phyloP scores from a whole-genome alignment of 2,888 invertebrate genomes.

The Cepaea hortensis region DNA sequence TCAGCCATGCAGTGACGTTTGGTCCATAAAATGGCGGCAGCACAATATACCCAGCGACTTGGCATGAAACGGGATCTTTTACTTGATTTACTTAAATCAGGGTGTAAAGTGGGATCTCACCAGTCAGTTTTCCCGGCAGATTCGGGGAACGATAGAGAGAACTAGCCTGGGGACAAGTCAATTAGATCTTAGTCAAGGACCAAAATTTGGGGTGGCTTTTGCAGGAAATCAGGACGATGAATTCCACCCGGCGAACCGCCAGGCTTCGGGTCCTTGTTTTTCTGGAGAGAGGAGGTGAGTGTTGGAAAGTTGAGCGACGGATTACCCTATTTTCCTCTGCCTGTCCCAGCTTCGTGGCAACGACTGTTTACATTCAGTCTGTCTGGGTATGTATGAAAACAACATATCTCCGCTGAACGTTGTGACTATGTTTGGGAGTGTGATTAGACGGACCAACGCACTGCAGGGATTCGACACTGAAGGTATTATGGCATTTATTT shows the following conservation, averaged over 20 bases:
- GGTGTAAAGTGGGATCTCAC: no score
- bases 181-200: slow-evolving; percentile 9
- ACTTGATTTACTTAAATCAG: no score
- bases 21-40: no score
- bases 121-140: background rate
- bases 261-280: background rate
- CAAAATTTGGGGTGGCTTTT: background rate
- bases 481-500: no score
- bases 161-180: slow-evolving; percentile 7
- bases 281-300: background rate
- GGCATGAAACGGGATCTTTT: no score
- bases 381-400: background rate
- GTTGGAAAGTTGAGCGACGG: background rate
- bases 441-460: no score
- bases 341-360: background rate
- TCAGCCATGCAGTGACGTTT: no score
- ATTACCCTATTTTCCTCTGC: background rate
- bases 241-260: slow-evolving; percentile 18
- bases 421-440: no score
- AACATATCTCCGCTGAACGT: no score
- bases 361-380: background rate
- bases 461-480: no score
- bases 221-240: slow-evolving; percentile 7
- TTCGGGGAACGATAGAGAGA: slow-evolving; percentile 1
- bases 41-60: no score